Conservation (phyloP, 1,140 invertebrate genomes). For the Ceratitis capitata region DNA sequence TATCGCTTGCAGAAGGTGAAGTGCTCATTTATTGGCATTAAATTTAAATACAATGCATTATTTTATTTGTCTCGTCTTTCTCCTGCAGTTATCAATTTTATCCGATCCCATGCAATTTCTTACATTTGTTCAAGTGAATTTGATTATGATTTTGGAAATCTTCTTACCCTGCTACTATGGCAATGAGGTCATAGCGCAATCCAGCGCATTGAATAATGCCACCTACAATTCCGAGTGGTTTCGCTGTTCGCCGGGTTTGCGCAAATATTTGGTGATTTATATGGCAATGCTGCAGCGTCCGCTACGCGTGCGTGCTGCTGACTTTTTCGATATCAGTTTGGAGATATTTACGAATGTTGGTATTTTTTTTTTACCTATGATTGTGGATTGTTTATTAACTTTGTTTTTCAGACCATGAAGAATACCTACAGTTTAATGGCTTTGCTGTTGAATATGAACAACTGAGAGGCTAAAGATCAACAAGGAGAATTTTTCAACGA, state of each 20-base stretch:
- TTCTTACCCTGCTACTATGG: conserved; percentile 58
- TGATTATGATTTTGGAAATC: conserved; percentile 58
- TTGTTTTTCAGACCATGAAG: conserved; percentile 53
- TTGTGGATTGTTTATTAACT: neutral
- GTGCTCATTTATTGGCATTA: neutral
- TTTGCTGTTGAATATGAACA: conserved; percentile 54
- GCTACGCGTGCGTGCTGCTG: conserved; percentile 50
- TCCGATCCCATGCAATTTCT: conserved; percentile 52
- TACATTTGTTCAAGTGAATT: conserved; percentile 51
- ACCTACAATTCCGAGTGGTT: conserved; percentile 56
- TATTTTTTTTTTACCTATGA: neutral
- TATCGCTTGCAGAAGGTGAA: conserved; percentile 52
- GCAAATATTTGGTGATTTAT: conserved; percentile 47
- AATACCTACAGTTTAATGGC: conserved; percentile 61
- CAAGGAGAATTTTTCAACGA: too few species aligned
- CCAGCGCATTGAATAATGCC: conserved; percentile 51
- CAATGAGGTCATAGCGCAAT: conserved; percentile 53
- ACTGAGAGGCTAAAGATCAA: too few species aligned
- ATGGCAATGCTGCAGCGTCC: conserved; percentile 57
- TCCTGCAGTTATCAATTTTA: conserved; percentile 21
- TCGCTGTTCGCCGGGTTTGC: conserved; percentile 39
- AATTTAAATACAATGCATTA: neutral
- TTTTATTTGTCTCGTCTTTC: neutral
- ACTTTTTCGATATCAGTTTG: conserved; percentile 58
- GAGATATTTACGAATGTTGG: conserved; percentile 56